phyloP scores from a whole-genome alignment of 53 echinoderm and acorn worm species.

The Echinometra lucunter region DNA sequence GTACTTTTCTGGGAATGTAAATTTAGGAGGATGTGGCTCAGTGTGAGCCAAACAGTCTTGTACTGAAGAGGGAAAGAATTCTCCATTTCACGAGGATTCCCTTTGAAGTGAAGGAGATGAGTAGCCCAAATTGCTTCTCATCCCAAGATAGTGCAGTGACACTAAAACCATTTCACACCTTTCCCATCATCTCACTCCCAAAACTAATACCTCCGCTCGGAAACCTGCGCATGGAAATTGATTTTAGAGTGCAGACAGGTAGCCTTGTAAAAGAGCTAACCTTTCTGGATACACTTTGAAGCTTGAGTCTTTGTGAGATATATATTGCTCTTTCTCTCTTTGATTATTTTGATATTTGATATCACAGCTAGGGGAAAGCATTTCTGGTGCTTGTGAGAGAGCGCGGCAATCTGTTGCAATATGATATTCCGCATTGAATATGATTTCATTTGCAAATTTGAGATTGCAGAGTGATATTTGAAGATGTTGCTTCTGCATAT shows the following conservation, averaged over 20 bases:
- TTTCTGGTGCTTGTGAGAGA: background rate
- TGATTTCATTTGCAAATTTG: conserved; percentile 4
- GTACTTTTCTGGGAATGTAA: too few relatives aligned
- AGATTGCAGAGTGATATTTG: conserved; percentile 17
- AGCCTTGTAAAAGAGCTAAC: conserved; percentile 14
- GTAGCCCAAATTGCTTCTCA: background rate
- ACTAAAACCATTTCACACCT: conserved; percentile 27
- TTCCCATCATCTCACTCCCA: background rate
- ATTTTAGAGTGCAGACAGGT: conserved; percentile 28
- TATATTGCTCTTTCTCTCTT: conserved; percentile 32
- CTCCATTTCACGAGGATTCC: background rate
- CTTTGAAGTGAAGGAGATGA: conserved; percentile 3
- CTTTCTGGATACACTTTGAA: background rate
- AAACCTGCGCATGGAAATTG: conserved; percentile 15
- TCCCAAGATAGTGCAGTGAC: conserved; percentile 27
- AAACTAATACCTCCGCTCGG: conserved; percentile 16
- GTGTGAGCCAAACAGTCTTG: background rate
- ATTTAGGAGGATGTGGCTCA: background rate
- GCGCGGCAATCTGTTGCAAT: conserved; percentile 39
- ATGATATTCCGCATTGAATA: conserved; percentile 35
- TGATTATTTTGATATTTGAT: conserved; percentile 43
- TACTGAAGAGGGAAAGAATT: background rate
- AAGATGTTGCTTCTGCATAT: background rate
- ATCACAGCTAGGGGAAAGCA: background rate
- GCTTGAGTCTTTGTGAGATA: background rate